Evolutionary conservation across 2,113 vertebrate genomes (phyloP).

Genomic region (Vidua chalybeata): DNA sequence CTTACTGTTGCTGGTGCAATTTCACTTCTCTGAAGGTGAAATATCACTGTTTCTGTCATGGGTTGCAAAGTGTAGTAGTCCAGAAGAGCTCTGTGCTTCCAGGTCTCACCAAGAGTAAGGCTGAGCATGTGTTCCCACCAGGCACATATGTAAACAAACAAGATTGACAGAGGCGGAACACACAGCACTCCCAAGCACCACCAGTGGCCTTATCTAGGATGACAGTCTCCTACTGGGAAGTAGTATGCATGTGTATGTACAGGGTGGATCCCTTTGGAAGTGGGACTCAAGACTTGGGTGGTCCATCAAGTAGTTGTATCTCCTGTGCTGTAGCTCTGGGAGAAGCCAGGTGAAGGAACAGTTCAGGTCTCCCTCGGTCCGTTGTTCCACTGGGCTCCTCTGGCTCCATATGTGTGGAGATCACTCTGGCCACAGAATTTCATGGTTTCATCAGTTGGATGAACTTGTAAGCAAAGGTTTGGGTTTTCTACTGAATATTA

Average conservation of each 20-base stretch:
- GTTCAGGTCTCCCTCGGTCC: background rate
- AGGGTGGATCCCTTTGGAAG: background rate
- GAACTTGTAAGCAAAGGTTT: background rate
- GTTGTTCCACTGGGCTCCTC: background rate
- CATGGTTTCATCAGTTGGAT: background rate
- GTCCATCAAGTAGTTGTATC: no score
- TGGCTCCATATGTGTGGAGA: background rate
- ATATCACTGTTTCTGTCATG: background rate
- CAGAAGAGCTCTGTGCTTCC: background rate
- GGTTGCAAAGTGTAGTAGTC: background rate
- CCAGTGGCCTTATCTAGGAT: background rate
- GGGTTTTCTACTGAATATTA: background rate
- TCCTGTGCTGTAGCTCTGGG: background rate
- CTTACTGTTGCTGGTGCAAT: background rate
- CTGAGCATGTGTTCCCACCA: background rate
- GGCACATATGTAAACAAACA: background rate
- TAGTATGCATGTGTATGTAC: fast-evolving
- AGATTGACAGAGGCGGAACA: background rate
- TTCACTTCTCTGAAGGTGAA: background rate
- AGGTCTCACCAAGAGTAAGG: background rate
- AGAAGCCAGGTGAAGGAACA: background rate
- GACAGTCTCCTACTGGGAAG: background rate
- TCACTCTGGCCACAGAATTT: background rate
- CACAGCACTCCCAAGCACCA: background rate
- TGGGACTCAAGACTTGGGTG: background rate